Evolutionary conservation across 2,888 invertebrate genomes (phyloP).

Genomic region (Ophioninae sp.): DNA sequence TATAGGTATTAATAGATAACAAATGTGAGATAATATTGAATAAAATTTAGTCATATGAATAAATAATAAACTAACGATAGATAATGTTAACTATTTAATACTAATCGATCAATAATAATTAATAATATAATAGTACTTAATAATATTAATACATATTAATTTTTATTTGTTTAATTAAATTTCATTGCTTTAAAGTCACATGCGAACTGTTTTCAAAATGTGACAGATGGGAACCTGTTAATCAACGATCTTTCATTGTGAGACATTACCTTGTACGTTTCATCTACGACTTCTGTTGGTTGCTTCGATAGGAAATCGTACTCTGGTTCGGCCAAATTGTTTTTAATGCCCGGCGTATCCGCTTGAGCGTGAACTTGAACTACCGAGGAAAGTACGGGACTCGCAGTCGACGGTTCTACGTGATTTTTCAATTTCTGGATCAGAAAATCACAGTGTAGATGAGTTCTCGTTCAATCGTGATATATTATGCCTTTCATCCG

Average conservation of each 20-base stretch:
- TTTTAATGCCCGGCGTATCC: slow-evolving; percentile 82
- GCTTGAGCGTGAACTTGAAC: slow-evolving; percentile 82
- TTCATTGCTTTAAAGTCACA: too few species aligned
- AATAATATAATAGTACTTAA: too few species aligned
- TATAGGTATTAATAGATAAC: neutral
- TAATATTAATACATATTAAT: too few species aligned
- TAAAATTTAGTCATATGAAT: too few species aligned
- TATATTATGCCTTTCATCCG: too few species aligned
- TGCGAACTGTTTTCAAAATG: neutral
- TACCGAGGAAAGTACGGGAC: slow-evolving; percentile 82
- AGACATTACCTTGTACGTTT: slow-evolving; percentile 88
- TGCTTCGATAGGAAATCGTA: slow-evolving; percentile 93
- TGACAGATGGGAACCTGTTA: neutral
- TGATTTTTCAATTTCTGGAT: slow-evolving; percentile 66
- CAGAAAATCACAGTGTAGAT: neutral
- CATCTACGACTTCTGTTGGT: slow-evolving; percentile 92
- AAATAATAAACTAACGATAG: too few species aligned
- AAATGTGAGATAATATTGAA: neutral
- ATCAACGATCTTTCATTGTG: slow-evolving; percentile 1
- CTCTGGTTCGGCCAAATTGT: slow-evolving; percentile 90
- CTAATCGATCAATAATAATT: too few species aligned
- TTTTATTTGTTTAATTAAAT: too few species aligned
- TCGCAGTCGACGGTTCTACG: slow-evolving; percentile 69
- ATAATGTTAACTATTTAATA: too few species aligned
- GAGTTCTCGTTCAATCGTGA: neutral